Percentiles rank a stretch among this genome's conserved stretches.
Evolutionary conservation across 2,113 vertebrate species (phyloP).

Genomic region (Siphamia tubifer): DNA sequence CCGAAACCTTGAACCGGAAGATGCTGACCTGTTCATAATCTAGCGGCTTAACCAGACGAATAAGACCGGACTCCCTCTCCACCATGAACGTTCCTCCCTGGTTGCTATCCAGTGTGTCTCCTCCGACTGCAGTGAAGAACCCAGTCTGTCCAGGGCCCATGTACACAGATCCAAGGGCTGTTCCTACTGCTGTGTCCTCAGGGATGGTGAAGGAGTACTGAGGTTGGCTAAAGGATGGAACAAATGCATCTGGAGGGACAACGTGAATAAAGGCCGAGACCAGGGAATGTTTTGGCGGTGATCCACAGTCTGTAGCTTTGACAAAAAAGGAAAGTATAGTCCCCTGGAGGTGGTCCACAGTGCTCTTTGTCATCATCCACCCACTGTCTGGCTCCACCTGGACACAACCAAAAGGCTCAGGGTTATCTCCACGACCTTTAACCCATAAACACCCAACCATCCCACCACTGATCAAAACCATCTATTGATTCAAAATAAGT

Average conservation of each 20-base stretch:
- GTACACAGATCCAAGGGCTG: constrained; percentile 88
- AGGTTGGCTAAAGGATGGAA: constrained; percentile 92
- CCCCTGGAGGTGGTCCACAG: constrained; percentile 88
- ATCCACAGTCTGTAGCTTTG: constrained; percentile 92
- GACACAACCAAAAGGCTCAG: not conserved
- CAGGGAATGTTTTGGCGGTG: constrained; percentile 89
- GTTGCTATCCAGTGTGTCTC: constrained; percentile 89
- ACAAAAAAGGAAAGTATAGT: constrained; percentile 95
- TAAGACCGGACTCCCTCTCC: constrained; percentile 88
- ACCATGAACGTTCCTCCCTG: constrained; percentile 86
- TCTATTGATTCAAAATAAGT: too few relatives aligned
- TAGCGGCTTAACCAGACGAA: constrained; percentile 88
- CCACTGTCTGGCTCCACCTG: constrained; percentile 92
- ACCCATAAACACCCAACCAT: not conserved
- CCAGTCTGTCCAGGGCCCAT: constrained; percentile 82
- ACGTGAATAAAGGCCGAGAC: constrained; percentile 96
- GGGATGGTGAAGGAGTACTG: constrained; percentile 92
- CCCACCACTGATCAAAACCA: too few relatives aligned
- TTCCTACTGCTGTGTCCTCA: constrained; percentile 89
- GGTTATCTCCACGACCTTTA: not conserved
- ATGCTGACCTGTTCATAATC: constrained; percentile 86
- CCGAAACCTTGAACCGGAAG: constrained; percentile 92
- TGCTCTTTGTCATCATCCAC: constrained; percentile 97
- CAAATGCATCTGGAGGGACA: constrained; percentile 84
- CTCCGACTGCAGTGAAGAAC: constrained; percentile 84